Evolutionary conservation across 2,888 invertebrate species (phyloP), one percentile per base, ranked within the genome.

Genomic region (Lepeophtheirus nordmannii): DNA sequence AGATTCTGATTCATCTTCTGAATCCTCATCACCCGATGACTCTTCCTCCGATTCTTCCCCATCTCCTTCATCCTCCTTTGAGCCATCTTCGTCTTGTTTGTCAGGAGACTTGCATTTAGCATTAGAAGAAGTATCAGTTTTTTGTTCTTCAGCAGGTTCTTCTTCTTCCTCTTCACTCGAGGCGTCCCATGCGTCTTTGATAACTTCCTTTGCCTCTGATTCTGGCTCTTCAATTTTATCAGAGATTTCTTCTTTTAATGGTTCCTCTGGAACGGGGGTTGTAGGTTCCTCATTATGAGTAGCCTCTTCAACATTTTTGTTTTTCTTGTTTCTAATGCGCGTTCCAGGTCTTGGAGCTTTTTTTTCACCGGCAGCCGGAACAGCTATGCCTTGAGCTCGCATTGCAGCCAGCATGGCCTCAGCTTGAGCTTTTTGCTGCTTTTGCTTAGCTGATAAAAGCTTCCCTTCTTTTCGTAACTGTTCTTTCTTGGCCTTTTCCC

Each of bases 381-480:
- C 79, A 73, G 85, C 86, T 37, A 88, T 78, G 68, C 93, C 93
- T 77, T 90, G 89, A 10, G 89, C 90, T 76, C 69, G 37, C 56
- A 92, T 78, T 1, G 87, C 85, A 65, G 92, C 90, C 68, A 96
- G 77, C 81, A 92, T 82, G 67, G 88, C 89, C 75, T 89, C 87
- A 10, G 91, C 90, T 70, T 92, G 81, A 0, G 88, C 87, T 69
- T 86, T 83, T 71, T 91, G 91, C 70, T 87, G 87, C 74, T 90
- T 93, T 74, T 98, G 93, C 75, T 93, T 93, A 0, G 89, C 85
- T 1, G 93, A 93, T 68, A 96, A 77, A 40, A 92, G 79, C 77
- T 92, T 96, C 2, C 97, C 97, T 78, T 96, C 96, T n/a, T 89
- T 89, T 76, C 96, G 96, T 71, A 92, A 80, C 73, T 90, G 82